phyloP scores from a whole-genome alignment of 2,113 vertebrate genomes.

The Campylomormyrus tamandua region DNA sequence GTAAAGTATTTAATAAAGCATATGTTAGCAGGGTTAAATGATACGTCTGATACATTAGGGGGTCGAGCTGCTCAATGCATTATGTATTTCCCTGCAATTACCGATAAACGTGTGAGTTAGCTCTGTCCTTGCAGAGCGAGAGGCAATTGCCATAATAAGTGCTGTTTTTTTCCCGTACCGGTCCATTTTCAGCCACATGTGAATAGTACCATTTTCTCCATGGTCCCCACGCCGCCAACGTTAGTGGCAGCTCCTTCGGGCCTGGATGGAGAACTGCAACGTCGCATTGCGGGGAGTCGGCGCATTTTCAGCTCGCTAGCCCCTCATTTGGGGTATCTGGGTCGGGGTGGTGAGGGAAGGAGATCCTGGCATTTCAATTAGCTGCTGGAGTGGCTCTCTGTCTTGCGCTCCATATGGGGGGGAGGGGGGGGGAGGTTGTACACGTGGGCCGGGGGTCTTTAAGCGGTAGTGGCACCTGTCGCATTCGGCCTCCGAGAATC shows the following conservation, averaged over 20 bases:
- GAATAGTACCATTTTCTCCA: not conserved
- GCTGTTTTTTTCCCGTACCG: not conserved
- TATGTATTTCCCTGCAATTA: conserved; percentile 18
- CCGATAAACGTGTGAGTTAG: conserved; percentile 21
- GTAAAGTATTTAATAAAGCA: conserved; percentile 1
- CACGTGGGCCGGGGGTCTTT: conserved; percentile 12
- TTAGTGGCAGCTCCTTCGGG: not conserved
- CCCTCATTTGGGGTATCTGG: not conserved
- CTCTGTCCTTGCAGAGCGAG: not conserved
- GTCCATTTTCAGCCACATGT: not conserved
- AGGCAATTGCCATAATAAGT: not conserved
- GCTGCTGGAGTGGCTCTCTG: not conserved
- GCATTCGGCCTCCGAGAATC: conserved; percentile 32
- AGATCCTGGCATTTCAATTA: not conserved
- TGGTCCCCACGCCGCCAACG: not conserved
- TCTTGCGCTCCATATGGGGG: not conserved
- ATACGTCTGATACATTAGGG: not conserved
- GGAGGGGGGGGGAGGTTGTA: not conserved
- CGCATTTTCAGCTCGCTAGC: not conserved
- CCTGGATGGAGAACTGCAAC: not conserved
- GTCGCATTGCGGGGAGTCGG: not conserved
- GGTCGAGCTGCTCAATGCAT: not conserved
- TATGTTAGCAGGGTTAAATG: not conserved
- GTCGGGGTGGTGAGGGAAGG: not conserved
- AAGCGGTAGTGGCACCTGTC: conserved; percentile 28